Conservation (phyloP, 2,888 invertebrate species). For the Eupelmus urozonus region DNA sequence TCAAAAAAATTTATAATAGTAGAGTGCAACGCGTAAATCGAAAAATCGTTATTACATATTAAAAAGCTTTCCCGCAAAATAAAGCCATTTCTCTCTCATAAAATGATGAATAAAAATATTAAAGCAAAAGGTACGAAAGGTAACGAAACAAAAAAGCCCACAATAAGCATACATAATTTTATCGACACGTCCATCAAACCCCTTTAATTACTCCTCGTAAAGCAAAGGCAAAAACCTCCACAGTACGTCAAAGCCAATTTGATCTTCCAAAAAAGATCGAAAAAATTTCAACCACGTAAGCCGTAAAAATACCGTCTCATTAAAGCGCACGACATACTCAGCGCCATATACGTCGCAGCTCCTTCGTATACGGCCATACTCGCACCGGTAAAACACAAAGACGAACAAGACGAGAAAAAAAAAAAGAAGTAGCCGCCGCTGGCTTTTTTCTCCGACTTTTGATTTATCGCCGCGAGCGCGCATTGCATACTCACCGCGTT, state of each 20-base stretch:
- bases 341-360: conserved; percentile 32
- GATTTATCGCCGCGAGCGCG: conserved; percentile 20
- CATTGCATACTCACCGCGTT: not conserved
- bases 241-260: conserved; percentile 18
- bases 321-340: conserved; percentile 29
- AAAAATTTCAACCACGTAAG: conserved; percentile 4
- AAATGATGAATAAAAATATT: too few species aligned
- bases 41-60: too few species aligned
- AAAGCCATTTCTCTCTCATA: too few species aligned
- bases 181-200: not conserved
- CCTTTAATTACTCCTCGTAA: conserved; percentile 21
- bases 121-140: too few species aligned
- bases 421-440: not conserved
- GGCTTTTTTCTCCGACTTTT: conserved; percentile 3
- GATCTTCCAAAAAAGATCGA: not conserved
- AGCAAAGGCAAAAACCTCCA: conserved; percentile 12
- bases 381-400: conserved; percentile 14
- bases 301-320: conserved; percentile 44
- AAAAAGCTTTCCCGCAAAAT: too few species aligned
- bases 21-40: too few species aligned
- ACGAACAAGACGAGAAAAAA: not conserved
- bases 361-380: not conserved
- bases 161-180: not conserved
- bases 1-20: too few species aligned
- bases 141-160: not conserved